These are phyloP conservation scores for Strix aluco DNA, from an alignment of 2,113 vertebrate genomes.

Conservation along the genomic window DNA sequence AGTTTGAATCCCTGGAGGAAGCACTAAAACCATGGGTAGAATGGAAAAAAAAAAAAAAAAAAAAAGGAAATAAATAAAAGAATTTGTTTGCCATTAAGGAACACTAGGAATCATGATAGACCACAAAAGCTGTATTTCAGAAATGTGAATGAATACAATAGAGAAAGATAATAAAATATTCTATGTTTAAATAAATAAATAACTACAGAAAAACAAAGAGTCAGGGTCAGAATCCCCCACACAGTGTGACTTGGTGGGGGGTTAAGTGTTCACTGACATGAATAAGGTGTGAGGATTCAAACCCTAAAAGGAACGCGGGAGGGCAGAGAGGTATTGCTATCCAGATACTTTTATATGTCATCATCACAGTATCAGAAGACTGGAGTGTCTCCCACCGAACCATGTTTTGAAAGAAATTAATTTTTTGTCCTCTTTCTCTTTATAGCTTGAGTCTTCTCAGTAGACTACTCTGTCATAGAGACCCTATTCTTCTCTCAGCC, in stretches of 20 bases:
- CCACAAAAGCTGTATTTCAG: neutral
- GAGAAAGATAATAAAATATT: neutral
- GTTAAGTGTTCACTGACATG: neutral
- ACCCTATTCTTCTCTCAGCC: neutral
- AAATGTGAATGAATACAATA: neutral
- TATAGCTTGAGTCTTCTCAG: neutral
- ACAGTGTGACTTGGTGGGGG: neutral
- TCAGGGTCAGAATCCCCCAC: neutral
- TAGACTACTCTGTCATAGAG: neutral
- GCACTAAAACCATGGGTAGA: neutral
- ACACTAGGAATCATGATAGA: neutral
- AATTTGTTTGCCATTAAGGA: neutral
- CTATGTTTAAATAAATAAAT: neutral
- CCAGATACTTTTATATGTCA: neutral
- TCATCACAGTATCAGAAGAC: neutral
- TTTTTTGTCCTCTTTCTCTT: neutral
- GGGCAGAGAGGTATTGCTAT: neutral
- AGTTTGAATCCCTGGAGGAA: neutral
- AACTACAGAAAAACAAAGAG: neutral
- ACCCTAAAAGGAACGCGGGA: neutral
- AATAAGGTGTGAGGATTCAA: neutral
- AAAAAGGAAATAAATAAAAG: neutral
- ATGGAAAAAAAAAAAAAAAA: neutral
- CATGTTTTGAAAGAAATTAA: neutral
- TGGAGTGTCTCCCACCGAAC: neutral